Evolutionary conservation across 64 coral and sea anemone species (phyloP), one percentile per base, ranked within the genome.

Genomic region (Dendrophyllia cribrosa): DNA sequence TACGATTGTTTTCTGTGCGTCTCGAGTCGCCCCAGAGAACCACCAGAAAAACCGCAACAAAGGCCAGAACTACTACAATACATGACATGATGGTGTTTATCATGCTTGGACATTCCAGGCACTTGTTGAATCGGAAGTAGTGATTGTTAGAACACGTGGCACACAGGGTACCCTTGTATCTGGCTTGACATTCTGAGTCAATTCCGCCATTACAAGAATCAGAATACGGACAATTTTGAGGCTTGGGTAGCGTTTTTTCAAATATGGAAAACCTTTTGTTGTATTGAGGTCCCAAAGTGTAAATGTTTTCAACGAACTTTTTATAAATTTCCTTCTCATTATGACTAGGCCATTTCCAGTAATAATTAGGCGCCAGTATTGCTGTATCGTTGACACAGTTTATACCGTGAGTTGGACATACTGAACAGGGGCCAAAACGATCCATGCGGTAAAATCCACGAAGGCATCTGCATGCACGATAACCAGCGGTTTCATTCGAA

Each of bases 111-210:
- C 61, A 56, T 56, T 56, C 53, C 53, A 56, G 53, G 5, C 70
- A 93, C 77, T 65, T 94, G 70, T 89, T 94, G 7, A 95, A 88
- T 15, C 86, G 75, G 58, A 85, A 62, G 80, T 90, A 95, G 76
- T 95, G 89, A 43, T 90, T 43, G 24, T 51, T 46, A 7, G 51
- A 48, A 59, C 93, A 95, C n/a, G 76, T 52, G 61, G 93, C 68
- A 25, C 93, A 95, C 3, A 90, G 59, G 15, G 88, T 78, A 6
- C 93, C 93, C 19, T 88, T 46, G 70, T 72, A 91, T 20, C 78
- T 74, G 13, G 7, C 5, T 26, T 50, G 22, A 11, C 89, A 91
- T 11, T 19, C 58, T 34, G 89, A 82, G 50, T 91, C 73, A 51
- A 91, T 21, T 19, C 78, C 89, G 1, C 89, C 89, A 13, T 34